Evolutionary conservation across 2,113 vertebrate genomes (phyloP).

Genomic region (Tupaia tana): DNA sequence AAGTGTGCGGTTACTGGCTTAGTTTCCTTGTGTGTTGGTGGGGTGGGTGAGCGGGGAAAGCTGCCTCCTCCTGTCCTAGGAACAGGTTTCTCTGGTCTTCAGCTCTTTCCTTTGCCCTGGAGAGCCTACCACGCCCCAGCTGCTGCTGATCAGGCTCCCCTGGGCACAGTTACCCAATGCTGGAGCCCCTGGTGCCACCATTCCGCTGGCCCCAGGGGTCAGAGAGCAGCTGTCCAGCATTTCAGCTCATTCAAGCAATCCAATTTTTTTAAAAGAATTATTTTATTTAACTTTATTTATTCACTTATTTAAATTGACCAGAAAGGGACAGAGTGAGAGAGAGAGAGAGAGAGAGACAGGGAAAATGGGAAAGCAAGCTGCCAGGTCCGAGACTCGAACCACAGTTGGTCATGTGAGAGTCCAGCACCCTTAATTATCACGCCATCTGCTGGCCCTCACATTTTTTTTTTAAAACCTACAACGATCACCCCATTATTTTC

Average conservation of each 20-base stretch:
- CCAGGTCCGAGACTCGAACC: too few species aligned
- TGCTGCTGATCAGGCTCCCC: background rate
- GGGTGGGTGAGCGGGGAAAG: background rate
- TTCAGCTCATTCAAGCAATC: background rate
- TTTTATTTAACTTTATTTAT: too few species aligned
- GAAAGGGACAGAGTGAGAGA: too few species aligned
- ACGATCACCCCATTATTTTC: slow-evolving; percentile 8
- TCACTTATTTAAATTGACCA: too few species aligned
- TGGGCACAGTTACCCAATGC: background rate
- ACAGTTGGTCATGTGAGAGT: too few species aligned
- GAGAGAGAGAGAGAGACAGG: too few species aligned
- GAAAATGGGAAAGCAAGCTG: too few species aligned
- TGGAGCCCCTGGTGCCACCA: too few species aligned
- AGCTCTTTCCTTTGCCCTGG: background rate
- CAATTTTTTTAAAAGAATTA: too few species aligned
- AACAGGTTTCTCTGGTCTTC: background rate
- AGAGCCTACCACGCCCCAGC: background rate
- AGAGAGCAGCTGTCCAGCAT: background rate
- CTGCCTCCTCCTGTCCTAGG: background rate
- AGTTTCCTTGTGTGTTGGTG: background rate
- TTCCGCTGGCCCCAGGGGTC: background rate
- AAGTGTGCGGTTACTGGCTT: background rate
- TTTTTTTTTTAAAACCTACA: background rate
- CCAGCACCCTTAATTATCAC: too few species aligned
- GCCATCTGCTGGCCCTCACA: too few species aligned